Evolutionary conservation across 2,113 vertebrate species (phyloP), one percentile per base, ranked within the genome.

Genomic region (Amphiprion ocellaris): DNA sequence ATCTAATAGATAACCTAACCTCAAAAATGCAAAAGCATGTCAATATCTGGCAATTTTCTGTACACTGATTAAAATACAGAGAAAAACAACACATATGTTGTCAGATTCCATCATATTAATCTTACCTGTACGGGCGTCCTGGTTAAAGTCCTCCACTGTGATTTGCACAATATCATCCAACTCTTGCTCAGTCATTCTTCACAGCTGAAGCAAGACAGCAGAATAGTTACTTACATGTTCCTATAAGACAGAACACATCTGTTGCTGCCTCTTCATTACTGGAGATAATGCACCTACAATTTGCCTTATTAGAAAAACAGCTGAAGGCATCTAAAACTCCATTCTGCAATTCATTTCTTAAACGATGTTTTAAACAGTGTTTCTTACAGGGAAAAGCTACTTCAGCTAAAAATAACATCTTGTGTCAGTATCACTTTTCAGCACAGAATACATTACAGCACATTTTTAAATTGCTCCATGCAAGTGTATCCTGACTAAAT

Each of bases 151-250:
- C 67, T 96, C 98, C 46, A 99, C 98, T 9, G 97, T 96, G 28
- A 99, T 99, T 92, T 99, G 98, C 70, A 99, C 98, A 86, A 99
- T 98, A 59, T 99, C 97, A 63, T 96, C 95, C 95, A 99, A 83
- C 37, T 98, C 97, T 88, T 97, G 96, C 81, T 97, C 97, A 65
- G 98, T 96, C 98, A 99, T 99, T 94, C 96, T 97, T 96, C 94
- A 96, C 93, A 83, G 47, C 92, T 94, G 11, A 54, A 83, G 81
- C 44, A 19, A 77, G 5, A 66, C 8, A 12, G 17, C 2, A 41
- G 23, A 0, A 41, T 39, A 10, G 66, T 54, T 41, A 1, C 26
- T 10, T 2, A 74, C 16, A 39, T 52, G 15, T 47, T 78, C 55
- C 44, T 15, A 37, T 17, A 37, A 16, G 6, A 52, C 0, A 47